These are phyloP conservation scores for Crypturellus tataupa DNA, from an alignment of 2,797 vertebrate species.

Conservation along the genomic window DNA sequence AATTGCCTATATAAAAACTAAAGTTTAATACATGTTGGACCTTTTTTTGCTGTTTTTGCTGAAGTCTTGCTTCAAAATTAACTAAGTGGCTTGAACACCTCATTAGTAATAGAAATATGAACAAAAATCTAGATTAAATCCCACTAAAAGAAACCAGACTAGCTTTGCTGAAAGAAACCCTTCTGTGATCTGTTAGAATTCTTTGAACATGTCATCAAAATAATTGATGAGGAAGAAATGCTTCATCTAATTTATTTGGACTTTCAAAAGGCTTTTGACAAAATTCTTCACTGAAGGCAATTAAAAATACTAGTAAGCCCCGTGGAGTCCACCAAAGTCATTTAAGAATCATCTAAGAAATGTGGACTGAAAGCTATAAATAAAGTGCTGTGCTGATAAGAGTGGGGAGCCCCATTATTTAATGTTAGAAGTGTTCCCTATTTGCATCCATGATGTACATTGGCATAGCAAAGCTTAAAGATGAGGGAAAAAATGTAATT, in stretches of 20 bases:
- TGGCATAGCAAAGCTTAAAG: neutral
- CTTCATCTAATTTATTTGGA: slow-evolving; percentile 29
- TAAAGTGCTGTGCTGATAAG: neutral
- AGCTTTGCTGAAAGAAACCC: slow-evolving; percentile 26
- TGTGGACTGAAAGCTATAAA: neutral
- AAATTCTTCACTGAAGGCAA: neutral
- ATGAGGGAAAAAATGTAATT: neutral
- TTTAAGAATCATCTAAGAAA: neutral
- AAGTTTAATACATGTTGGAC: neutral
- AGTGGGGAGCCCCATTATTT: neutral
- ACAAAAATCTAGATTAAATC: neutral
- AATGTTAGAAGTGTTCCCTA: neutral
- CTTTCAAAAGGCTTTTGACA: slow-evolving; percentile 30
- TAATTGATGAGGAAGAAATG: slow-evolving; percentile 20
- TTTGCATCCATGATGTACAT: neutral
- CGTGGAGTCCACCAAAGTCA: neutral
- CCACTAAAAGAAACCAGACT: neutral
- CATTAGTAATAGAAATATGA: slow-evolving; percentile 20
- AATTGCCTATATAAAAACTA: neutral
- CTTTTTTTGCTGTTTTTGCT: neutral
- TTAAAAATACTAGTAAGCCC: slow-evolving; percentile 11
- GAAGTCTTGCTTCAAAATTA: neutral
- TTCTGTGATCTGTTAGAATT: neutral
- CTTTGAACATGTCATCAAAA: slow-evolving; percentile 10
- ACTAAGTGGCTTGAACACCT: neutral